These are phyloP conservation scores for Polylopha cassiicola DNA, from an alignment of 2,888 invertebrate genomes.

Conservation along the genomic window DNA sequence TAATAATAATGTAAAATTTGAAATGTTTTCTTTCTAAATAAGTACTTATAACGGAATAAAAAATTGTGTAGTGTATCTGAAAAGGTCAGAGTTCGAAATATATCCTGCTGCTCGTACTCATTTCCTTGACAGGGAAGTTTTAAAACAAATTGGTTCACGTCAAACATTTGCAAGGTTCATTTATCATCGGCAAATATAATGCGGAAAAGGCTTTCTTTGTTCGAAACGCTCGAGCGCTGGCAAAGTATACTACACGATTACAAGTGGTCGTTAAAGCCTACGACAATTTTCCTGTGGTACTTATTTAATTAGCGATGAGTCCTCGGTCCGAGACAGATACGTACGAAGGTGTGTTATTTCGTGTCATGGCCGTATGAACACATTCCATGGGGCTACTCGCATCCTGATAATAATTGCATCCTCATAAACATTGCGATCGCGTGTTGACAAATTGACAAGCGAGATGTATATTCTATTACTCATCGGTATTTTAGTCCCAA, in stretches of 20 bases:
- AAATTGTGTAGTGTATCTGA: too few relatives aligned
- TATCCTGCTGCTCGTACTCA: too few relatives aligned
- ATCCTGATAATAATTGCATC: conserved; percentile 15
- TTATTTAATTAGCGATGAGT: conserved; percentile 15
- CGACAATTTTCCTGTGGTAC: conserved; percentile 17
- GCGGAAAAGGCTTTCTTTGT: conserved; percentile 21
- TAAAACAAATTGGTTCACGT: conserved; percentile 6
- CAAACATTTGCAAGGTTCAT: conserved; percentile 4
- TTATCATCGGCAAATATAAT: conserved; percentile 12
- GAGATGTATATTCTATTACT: too few relatives aligned
- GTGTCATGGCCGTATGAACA: conserved; percentile 18
- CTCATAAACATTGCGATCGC: too few relatives aligned
- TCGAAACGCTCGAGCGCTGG: conserved; percentile 13
- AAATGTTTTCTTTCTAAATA: too few relatives aligned
- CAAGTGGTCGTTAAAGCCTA: conserved; percentile 9
- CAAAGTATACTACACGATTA: conserved; percentile 11
- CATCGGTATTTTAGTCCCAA: neutral
- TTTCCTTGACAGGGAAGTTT: neutral
- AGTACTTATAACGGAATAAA: too few relatives aligned
- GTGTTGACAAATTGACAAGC: too few relatives aligned
- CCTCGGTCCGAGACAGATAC: conserved; percentile 7
- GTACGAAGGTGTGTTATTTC: conserved; percentile 10
- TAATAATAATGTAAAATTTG: too few relatives aligned
- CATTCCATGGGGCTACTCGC: conserved; percentile 15
- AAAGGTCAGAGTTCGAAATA: too few relatives aligned